Evolutionary conservation across 1,140 invertebrate species (phyloP).

Genomic region (Danaus plexippus): DNA sequence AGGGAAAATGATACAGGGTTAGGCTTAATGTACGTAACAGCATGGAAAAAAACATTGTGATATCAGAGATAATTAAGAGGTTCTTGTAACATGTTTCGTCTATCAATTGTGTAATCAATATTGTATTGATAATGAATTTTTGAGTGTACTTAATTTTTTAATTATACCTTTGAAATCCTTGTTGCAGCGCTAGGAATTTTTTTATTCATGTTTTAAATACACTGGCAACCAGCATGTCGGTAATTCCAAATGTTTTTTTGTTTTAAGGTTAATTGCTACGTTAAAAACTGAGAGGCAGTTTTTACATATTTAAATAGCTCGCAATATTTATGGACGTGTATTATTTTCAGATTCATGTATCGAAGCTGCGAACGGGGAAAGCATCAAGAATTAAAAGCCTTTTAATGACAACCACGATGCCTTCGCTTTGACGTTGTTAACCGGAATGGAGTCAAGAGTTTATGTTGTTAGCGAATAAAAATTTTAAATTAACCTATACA

Average conservation of each 20-base stretch:
- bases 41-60: neutral
- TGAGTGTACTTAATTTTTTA: neutral
- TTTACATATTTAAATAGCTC: too few relatives aligned
- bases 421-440: conserved; percentile 33
- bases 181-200: too few relatives aligned
- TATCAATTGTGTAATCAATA: conserved; percentile 1
- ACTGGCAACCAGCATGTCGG: too few relatives aligned
- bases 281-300: too few relatives aligned
- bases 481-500: too few relatives aligned
- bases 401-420: conserved; percentile 60
- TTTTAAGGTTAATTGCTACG: conserved; percentile 15
- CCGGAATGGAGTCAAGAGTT: conserved; percentile 21
- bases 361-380: conserved; percentile 38
- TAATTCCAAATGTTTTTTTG: conserved; percentile 9
- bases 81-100: neutral
- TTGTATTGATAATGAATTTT: neutral
- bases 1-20: conserved; percentile 32
- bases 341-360: conserved; percentile 47
- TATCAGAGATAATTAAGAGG: conserved; percentile 6
- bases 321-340: too few relatives aligned
- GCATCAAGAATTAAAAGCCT: conserved; percentile 70
- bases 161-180: too few relatives aligned
- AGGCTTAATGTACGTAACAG: conserved; percentile 27
- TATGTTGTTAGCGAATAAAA: too few relatives aligned
- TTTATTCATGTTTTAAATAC: too few relatives aligned